Percentiles rank a stretch among this genome's conserved stretches.
Evolutionary conservation across 2,888 invertebrate species (phyloP).

Genomic region (Isoperla grammatica): DNA sequence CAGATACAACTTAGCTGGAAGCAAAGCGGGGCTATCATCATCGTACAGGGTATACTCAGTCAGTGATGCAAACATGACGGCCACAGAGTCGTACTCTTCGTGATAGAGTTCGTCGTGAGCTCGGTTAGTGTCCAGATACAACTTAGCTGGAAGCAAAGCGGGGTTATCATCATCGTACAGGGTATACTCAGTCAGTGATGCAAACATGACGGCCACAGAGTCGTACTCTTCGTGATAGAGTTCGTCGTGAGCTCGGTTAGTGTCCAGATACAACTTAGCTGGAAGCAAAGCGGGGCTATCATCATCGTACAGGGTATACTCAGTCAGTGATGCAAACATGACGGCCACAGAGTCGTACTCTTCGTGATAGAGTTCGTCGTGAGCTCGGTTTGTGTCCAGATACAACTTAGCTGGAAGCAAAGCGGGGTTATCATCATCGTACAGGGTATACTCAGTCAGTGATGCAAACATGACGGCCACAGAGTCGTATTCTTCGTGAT

Average conservation of each 20-base stretch:
- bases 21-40: slow-evolving; percentile 46
- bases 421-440: slow-evolving; percentile 51
- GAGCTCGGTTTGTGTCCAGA: slow-evolving; percentile 61
- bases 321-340: slow-evolving; percentile 92
- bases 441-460: slow-evolving; percentile 70
- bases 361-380: slow-evolving; percentile 75
- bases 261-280: slow-evolving; percentile 74
- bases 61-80: slow-evolving; percentile 95
- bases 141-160: slow-evolving; percentile 57
- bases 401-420: slow-evolving; percentile 66
- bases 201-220: slow-evolving; percentile 93
- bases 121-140: slow-evolving; percentile 66
- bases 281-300: slow-evolving; percentile 45
- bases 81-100: slow-evolving; percentile 81
- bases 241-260: slow-evolving; percentile 60
- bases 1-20: slow-evolving; percentile 70
- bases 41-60: slow-evolving; percentile 71
- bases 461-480: slow-evolving; percentile 97
- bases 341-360: slow-evolving; percentile 86
- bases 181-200: slow-evolving; percentile 80
- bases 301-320: slow-evolving; percentile 62
- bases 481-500: slow-evolving; percentile 80
- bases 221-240: slow-evolving; percentile 85
- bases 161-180: slow-evolving; percentile 54
- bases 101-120: slow-evolving; percentile 71